These are phyloP conservation scores for Chondrosia reniformis DNA, from an alignment of 37 sponge, comb jelly and placozoan species.

Conservation along the genomic window DNA sequence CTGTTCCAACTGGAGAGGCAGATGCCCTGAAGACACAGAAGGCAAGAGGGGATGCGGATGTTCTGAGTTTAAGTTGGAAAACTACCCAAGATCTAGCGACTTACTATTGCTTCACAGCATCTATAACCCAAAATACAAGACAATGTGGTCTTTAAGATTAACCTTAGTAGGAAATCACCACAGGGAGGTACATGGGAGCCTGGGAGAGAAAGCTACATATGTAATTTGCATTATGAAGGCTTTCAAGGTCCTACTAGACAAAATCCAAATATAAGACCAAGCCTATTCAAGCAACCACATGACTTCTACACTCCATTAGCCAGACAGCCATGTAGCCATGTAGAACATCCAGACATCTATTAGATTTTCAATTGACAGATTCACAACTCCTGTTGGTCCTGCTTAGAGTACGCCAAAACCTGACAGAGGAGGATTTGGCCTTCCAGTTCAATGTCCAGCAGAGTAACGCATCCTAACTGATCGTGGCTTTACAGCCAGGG, in stretches of 20 bases:
- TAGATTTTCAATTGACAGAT: not conserved
- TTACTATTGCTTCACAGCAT: not conserved
- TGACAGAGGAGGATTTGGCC: not conserved
- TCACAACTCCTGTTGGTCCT: not conserved
- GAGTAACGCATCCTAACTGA: constrained; percentile 19
- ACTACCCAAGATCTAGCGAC: not conserved
- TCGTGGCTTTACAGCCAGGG: constrained; percentile 13
- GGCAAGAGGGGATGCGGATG: not conserved
- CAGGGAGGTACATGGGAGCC: not conserved
- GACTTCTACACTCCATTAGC: too few species aligned
- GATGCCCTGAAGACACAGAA: not conserved
- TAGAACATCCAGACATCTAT: not conserved
- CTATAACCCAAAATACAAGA: not conserved
- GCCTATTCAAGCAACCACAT: not conserved
- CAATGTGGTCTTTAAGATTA: not conserved
- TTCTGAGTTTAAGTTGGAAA: not conserved
- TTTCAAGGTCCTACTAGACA: not conserved
- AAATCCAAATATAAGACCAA: not conserved
- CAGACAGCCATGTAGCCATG: not conserved
- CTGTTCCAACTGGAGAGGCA: not conserved
- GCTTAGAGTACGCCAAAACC: not conserved
- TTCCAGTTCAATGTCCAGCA: not conserved
- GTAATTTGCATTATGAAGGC: not conserved
- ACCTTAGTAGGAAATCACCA: not conserved
- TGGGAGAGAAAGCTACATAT: not conserved